Percentiles rank a stretch among this genome's conserved stretches.
Evolutionary conservation across 2,113 vertebrate genomes (phyloP).

Genomic region (Axis porcinus): DNA sequence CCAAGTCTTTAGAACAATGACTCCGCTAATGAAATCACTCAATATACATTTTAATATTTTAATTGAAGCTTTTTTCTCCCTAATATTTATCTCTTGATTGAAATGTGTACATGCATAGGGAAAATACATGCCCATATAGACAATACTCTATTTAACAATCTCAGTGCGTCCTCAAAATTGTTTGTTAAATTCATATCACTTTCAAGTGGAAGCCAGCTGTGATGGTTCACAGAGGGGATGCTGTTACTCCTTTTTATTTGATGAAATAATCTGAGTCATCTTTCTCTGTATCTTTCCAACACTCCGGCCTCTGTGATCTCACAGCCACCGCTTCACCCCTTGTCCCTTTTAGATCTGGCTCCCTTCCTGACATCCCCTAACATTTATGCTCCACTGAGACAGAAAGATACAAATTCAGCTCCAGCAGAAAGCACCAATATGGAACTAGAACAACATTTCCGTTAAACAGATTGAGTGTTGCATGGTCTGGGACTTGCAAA

Average conservation of each 20-base stretch:
- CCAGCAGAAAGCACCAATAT: constrained; percentile 23
- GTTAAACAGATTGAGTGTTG: constrained; percentile 32
- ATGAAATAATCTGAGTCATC: constrained; percentile 26
- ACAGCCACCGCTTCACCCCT: neutral
- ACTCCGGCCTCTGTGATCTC: neutral
- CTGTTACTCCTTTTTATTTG: neutral
- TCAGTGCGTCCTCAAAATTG: neutral
- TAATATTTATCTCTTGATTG: neutral
- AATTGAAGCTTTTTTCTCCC: neutral
- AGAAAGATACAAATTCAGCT: constrained; percentile 32
- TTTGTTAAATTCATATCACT: neutral
- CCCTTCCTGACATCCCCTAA: neutral
- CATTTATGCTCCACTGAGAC: constrained; percentile 34
- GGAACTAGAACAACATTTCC: constrained; percentile 34
- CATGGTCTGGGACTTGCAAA: constrained; percentile 24
- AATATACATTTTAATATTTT: neutral
- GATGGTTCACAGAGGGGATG: neutral
- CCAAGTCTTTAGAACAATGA: neutral
- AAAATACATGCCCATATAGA: neutral
- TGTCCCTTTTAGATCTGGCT: constrained; percentile 14
- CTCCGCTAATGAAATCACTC: neutral
- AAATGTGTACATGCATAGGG: neutral
- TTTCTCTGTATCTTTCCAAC: neutral
- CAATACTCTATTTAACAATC: neutral
- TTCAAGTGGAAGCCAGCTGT: neutral